These are phyloP conservation scores for Psophia crepitans DNA, from an alignment of 2,113 vertebrate genomes.

Conservation along the genomic window DNA sequence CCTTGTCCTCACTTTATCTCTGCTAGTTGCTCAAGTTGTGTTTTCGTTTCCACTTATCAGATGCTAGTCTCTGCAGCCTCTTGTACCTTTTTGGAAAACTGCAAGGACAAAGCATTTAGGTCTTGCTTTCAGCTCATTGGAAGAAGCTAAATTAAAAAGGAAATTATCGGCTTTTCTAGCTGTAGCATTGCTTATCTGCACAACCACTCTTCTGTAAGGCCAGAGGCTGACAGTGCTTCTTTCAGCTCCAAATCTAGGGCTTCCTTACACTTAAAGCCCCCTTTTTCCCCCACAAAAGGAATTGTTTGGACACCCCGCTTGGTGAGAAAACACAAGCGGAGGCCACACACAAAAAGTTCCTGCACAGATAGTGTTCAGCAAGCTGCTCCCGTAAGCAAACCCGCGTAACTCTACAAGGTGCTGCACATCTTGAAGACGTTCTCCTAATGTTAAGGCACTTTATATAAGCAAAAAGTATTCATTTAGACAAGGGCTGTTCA, in stretches of 20 bases:
- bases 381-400: background rate
- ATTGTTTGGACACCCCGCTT: background rate
- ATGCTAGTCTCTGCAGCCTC: background rate
- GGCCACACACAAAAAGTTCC: rapidly evolving
- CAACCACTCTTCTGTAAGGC: background rate
- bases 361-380: rapidly evolving
- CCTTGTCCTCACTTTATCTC: background rate
- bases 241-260: background rate
- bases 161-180: background rate
- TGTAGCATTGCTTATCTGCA: rapidly evolving
- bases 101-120: background rate
- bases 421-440: background rate
- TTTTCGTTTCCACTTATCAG: background rate
- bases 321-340: background rate
- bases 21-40: background rate
- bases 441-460: background rate
- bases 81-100: background rate
- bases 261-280: background rate
- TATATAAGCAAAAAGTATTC: background rate
- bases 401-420: background rate
- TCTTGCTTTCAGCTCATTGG: background rate
- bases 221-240: background rate
- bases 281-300: background rate
- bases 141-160: background rate
- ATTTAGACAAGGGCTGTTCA: background rate